Conservation (phyloP, 2,113 vertebrate species). For the Speoplatyrhinus poulsoni region DNA sequence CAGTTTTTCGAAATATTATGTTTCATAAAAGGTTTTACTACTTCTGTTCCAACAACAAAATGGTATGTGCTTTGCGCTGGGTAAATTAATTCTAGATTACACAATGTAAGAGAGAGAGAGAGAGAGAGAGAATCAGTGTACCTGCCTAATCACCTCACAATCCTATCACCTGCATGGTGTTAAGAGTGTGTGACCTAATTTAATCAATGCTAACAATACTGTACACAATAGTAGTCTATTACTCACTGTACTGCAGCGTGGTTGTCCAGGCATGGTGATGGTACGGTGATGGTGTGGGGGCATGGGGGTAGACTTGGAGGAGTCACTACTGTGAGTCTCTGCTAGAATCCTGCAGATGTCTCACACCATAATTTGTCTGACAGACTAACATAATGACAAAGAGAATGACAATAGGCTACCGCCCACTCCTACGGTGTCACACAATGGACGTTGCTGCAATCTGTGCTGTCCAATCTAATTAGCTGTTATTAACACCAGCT, state of each 20-base stretch:
- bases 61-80: not conserved
- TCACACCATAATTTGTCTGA: constrained; percentile 63
- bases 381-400: constrained; percentile 28
- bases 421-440: constrained; percentile 28
- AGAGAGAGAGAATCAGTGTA: not conserved
- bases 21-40: not conserved
- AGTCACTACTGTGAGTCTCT: constrained; percentile 8
- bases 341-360: constrained; percentile 49
- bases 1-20: not conserved
- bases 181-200: constrained; percentile 24
- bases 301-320: not conserved
- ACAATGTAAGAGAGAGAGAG: not conserved
- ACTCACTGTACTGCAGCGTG: no score
- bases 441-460: constrained; percentile 48
- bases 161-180: constrained; percentile 3
- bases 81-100: not conserved
- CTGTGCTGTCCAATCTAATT: constrained; percentile 68
- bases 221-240: no score
- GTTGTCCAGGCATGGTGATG: not conserved
- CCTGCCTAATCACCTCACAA: constrained; percentile 4
- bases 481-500: constrained; percentile 65
- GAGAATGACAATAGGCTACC: constrained; percentile 33
- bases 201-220: constrained; percentile 6
- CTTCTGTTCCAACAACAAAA: no score
- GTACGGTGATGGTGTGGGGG: not conserved